Percentiles rank a stretch among this genome's conserved stretches.
Evolutionary conservation across 2,113 vertebrate species (phyloP).

Genomic region (Henicopernis longicauda): DNA sequence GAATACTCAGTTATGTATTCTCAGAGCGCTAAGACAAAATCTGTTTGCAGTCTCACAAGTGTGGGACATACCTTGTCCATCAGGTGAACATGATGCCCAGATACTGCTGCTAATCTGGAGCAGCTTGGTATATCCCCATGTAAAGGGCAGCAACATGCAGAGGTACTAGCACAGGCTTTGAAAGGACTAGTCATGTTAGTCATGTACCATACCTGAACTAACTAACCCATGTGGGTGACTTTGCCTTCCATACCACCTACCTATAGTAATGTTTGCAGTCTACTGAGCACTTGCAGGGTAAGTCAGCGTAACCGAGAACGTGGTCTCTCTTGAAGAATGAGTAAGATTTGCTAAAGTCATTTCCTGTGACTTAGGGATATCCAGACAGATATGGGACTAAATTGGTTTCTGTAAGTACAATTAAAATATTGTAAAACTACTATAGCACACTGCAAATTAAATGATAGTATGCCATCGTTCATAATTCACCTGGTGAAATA

Average conservation of each 20-base stretch:
- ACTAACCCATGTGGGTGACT: not conserved
- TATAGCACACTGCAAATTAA: not conserved
- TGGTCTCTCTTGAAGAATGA: not conserved
- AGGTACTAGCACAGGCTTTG: not conserved
- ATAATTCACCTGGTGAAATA: not conserved
- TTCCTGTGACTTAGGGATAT: not conserved
- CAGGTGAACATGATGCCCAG: not conserved
- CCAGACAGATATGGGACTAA: not conserved
- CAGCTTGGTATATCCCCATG: not conserved
- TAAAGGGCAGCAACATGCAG: rapidly evolving
- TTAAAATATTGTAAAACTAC: not conserved
- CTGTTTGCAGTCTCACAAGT: not conserved
- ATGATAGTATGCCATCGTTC: not conserved
- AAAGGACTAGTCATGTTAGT: not conserved
- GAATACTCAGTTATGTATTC: not conserved
- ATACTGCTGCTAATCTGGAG: not conserved
- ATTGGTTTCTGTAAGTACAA: not conserved
- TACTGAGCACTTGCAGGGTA: not conserved
- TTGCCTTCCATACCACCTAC: not conserved
- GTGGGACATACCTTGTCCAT: not conserved
- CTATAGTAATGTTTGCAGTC: not conserved
- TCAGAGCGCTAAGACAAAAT: not conserved
- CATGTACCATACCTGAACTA: not conserved
- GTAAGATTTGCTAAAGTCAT: not conserved
- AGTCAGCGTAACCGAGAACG: not conserved